Conservation (phyloP, 2,888 invertebrate species). For the Cantharis rustica region DNA sequence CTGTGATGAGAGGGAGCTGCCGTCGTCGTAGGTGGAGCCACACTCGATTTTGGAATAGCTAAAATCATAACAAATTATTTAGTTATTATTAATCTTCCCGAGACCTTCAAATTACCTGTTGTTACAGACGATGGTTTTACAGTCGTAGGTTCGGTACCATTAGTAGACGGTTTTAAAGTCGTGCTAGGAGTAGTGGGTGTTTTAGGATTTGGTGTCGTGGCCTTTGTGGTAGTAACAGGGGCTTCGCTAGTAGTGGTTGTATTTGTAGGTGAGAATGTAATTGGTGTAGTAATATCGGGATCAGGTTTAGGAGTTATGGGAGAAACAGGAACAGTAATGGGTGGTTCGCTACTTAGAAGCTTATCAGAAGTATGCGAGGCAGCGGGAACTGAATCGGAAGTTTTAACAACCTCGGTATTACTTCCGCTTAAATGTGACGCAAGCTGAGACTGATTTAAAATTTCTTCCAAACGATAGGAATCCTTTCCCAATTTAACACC, state of each 20-base stretch:
- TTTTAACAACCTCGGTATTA: neutral
- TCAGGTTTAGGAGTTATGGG: neutral
- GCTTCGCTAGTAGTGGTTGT: conserved; percentile 10
- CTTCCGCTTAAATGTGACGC: neutral
- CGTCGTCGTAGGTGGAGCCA: conserved; percentile 24
- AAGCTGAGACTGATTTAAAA: neutral
- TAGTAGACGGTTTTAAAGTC: conserved; percentile 24
- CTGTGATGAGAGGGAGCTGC: conserved; percentile 38
- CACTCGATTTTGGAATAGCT: conserved; percentile 29
- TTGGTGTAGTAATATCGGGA: conserved; percentile 31
- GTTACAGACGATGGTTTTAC: conserved; percentile 30
- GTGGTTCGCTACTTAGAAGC: neutral
- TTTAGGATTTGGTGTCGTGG: neutral
- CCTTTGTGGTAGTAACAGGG: conserved; percentile 4
- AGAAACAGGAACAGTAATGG: neutral
- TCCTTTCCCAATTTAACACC: neutral
- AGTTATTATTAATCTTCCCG: neutral
- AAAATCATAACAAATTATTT: conserved; percentile 24
- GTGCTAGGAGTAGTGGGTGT: conserved; percentile 19
- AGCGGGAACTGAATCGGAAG: neutral
- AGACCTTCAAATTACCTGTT: conserved; percentile 29
- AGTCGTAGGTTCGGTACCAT: conserved; percentile 44
- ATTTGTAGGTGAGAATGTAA: neutral
- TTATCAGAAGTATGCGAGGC: neutral
- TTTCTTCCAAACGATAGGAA: neutral